Evolutionary conservation across 2,797 vertebrate species (phyloP).

Genomic region (Ataeniobius toweri): DNA sequence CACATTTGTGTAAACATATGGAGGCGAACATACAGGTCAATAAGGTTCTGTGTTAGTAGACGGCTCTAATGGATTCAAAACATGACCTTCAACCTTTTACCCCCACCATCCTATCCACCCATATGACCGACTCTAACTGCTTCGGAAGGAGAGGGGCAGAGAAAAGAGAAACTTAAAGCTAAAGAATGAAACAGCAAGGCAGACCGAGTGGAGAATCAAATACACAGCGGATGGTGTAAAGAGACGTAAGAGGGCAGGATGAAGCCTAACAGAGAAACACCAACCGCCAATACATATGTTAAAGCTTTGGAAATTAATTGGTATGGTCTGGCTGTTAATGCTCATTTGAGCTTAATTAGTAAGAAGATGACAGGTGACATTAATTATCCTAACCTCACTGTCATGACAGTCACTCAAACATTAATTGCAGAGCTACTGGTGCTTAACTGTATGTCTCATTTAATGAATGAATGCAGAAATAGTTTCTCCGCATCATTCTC

Average conservation of each 20-base stretch:
- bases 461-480: slow-evolving; percentile 52
- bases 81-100: slow-evolving; percentile 64
- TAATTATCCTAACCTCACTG: slow-evolving; percentile 68
- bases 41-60: slow-evolving; percentile 49
- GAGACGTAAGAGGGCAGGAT: slow-evolving; percentile 18
- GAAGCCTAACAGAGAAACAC: slow-evolving; percentile 28
- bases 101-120: slow-evolving; percentile 17
- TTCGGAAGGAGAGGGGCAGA: slow-evolving; percentile 17
- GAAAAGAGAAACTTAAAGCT: slow-evolving; percentile 10
- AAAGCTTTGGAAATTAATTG: slow-evolving; percentile 65
- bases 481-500: slow-evolving; percentile 21
- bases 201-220: neutral
- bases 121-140: slow-evolving; percentile 65
- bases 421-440: slow-evolving; percentile 64
- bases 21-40: slow-evolving; percentile 60
- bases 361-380: slow-evolving; percentile 66
- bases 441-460: slow-evolving; percentile 64
- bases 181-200: slow-evolving; percentile 9
- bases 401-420: slow-evolving; percentile 63
- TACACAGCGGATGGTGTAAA: slow-evolving; percentile 1
- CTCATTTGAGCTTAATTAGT: slow-evolving; percentile 65
- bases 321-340: slow-evolving; percentile 55
- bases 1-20: slow-evolving; percentile 48
- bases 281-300: slow-evolving; percentile 48
- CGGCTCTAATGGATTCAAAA: slow-evolving; percentile 69